Evolutionary conservation across 2,888 invertebrate species (phyloP).

Genomic region (Drosophila neoperkinsi): DNA sequence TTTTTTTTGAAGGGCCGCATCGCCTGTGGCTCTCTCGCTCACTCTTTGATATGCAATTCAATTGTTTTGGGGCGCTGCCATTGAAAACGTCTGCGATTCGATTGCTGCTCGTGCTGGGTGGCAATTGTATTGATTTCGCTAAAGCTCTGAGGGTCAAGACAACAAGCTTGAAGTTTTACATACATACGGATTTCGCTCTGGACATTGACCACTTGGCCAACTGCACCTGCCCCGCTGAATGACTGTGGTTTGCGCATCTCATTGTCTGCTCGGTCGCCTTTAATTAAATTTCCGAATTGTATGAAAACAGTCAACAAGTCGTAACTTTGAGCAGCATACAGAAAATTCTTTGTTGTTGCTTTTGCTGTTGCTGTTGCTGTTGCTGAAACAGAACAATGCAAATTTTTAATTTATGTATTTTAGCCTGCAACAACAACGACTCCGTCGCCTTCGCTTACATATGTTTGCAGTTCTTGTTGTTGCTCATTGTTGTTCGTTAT

Average conservation of each 20-base stretch:
- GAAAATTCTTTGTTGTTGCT: constrained; percentile 53
- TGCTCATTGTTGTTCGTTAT: constrained; percentile 38
- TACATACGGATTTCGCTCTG: constrained; percentile 31
- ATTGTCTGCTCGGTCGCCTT: constrained; percentile 77
- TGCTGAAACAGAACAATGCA: constrained; percentile 79
- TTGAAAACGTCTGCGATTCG: constrained; percentile 46
- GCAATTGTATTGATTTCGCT: constrained; percentile 84
- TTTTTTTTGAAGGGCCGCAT: constrained; percentile 40
- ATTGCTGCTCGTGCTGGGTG: constrained; percentile 72
- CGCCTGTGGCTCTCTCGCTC: constrained; percentile 32
- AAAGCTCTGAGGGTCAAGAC: constrained; percentile 58
- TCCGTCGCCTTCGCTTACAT: constrained; percentile 65
- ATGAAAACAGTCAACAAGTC: constrained; percentile 81
- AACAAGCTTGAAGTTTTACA: constrained; percentile 50
- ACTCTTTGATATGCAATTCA: constrained; percentile 81
- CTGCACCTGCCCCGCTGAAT: constrained; percentile 61
- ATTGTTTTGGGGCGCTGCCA: constrained; percentile 72
- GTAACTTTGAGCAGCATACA: constrained; percentile 67
- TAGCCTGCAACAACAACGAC: constrained; percentile 64
- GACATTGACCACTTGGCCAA: constrained; percentile 20
- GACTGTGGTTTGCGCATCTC: constrained; percentile 58
- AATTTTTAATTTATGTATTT: constrained; percentile 82
- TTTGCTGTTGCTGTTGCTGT: constrained; percentile 39
- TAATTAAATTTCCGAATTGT: constrained; percentile 81
- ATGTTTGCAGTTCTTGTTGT: constrained; percentile 59